Evolutionary conservation across 2,888 invertebrate species (phyloP).

Genomic region (Hydraecia micacea): DNA sequence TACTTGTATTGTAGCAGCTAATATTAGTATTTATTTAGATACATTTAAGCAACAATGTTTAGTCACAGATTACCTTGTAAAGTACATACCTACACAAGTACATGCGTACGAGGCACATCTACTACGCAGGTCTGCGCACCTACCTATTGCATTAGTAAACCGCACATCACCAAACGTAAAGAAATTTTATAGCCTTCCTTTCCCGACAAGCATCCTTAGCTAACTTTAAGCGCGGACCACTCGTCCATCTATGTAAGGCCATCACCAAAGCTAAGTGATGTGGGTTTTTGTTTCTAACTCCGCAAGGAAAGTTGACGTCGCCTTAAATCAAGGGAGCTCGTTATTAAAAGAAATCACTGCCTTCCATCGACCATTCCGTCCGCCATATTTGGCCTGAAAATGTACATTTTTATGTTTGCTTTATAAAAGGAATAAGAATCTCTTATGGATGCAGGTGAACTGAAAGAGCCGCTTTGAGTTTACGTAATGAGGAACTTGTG

Average conservation of each 20-base stretch:
- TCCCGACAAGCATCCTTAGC: slow-evolving; percentile 56
- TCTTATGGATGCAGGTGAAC: slow-evolving; percentile 78
- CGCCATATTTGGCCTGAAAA: slow-evolving; percentile 83
- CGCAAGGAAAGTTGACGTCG: slow-evolving; percentile 85
- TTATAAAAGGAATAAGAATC: slow-evolving; percentile 81
- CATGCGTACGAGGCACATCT: slow-evolving; percentile 19
- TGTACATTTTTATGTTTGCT: slow-evolving; percentile 80
- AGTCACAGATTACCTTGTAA: slow-evolving; percentile 21
- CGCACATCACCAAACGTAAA: slow-evolving; percentile 46
- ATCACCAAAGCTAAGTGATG: slow-evolving; percentile 54
- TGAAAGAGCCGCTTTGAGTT: slow-evolving; percentile 66
- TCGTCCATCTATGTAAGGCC: slow-evolving; percentile 70
- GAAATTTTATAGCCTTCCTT: slow-evolving; percentile 66
- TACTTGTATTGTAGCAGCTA: slow-evolving; percentile 32
- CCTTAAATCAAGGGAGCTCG: slow-evolving; percentile 82
- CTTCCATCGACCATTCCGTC: slow-evolving; percentile 76
- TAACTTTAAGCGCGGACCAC: slow-evolving; percentile 61
- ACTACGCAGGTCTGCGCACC: slow-evolving; percentile 27
- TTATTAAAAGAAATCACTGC: slow-evolving; percentile 88
- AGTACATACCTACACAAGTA: slow-evolving; percentile 12
- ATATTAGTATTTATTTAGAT: slow-evolving; percentile 25
- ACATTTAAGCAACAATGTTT: slow-evolving; percentile 36
- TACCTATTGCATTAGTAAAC: slow-evolving; percentile 40
- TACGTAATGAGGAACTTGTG: slow-evolving; percentile 72
- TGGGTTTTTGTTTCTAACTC: slow-evolving; percentile 84